Base-by-base conservation (phyloP, 1,140 invertebrate genomes). In the Rhopalosiphum padi region DNA sequence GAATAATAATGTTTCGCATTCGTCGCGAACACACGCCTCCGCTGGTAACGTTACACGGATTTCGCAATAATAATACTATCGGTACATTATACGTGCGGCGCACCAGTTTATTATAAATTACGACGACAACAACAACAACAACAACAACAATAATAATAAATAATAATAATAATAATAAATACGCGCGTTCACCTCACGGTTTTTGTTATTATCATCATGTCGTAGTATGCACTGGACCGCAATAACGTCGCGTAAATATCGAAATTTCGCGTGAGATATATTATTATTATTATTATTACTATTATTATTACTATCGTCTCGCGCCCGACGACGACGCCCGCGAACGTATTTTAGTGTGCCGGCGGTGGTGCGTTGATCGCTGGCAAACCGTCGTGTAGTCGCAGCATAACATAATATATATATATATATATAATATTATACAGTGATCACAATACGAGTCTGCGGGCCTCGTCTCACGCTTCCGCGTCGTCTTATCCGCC, bases 321-420 rank as follows among this genome's bases (percentile, higher is more conserved):
- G 22, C 82, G 21, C 22, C 6, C 82, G 82, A 83, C 83, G 37
- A 85, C 82, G 83, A 85, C 83, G 83, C 35, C 83, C 23, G 37
- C 83, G 83, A 46, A 15, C 85, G 43, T 41, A n/a, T 37, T 85
- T n/a, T 9, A 37, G 37, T 41, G 83, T 41, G 37, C 41, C 83
- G 83, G 83, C 22, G 60, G 60, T 41, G 35, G 82, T 83, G 83
- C 83, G 83, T 87, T 48, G n/a, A 46, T 43, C 83, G 83, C 83
- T 37, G 82, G 82, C 82, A 37, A 83, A 87, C 85, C 85, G 41
- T 37, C 85, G 85, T 46, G 41, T 43, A 85, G 22, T 82, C n/a
- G 43, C 43, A 11, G 43, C 11, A 46, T 8, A 9, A 11, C 11
- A 46, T 46, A n/a, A n/a, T n/a, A n/a, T n/a, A n/a, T n/a, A n/a